A percentile compares a stretch with the other conserved stretches of the same genome.
Evolutionary conservation across 2,797 vertebrate genomes (phyloP).

Genomic region (Microchirus variegatus): DNA sequence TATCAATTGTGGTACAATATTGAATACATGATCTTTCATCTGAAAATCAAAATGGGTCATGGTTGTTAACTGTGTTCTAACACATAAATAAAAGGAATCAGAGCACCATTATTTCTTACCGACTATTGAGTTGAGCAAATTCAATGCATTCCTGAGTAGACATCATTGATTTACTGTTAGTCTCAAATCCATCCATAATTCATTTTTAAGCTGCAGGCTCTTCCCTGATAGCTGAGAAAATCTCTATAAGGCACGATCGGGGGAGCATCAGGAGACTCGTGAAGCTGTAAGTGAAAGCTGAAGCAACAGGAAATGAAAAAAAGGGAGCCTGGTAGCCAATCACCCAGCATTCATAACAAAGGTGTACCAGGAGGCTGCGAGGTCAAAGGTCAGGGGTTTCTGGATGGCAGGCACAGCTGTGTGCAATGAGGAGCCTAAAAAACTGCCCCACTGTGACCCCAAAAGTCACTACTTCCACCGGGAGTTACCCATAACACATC

Average conservation of each 20-base stretch:
- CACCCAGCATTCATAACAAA: slow-evolving; percentile 72
- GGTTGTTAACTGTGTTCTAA: slow-evolving; percentile 55
- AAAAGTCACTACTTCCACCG: slow-evolving; percentile 64
- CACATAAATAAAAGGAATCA: slow-evolving; percentile 57
- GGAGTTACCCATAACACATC: slow-evolving; percentile 80
- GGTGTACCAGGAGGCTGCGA: slow-evolving; percentile 62
- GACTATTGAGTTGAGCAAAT: slow-evolving; percentile 60
- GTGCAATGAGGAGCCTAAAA: slow-evolving; percentile 76
- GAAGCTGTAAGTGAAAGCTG: slow-evolving; percentile 56
- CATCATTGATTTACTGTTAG: slow-evolving; percentile 74
- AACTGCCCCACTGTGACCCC: slow-evolving; percentile 71
- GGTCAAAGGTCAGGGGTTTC: slow-evolving; percentile 75
- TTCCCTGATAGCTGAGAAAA: slow-evolving; percentile 65
- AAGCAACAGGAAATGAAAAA: slow-evolving; percentile 77
- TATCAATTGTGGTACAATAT: slow-evolving; percentile 25
- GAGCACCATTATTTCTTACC: slow-evolving; percentile 49
- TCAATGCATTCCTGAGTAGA: slow-evolving; percentile 63
- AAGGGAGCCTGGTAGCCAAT: slow-evolving; percentile 74
- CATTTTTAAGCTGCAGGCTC: slow-evolving; percentile 67
- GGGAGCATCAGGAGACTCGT: slow-evolving; percentile 42
- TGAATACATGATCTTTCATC: slow-evolving; percentile 61
- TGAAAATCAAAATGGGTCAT: slow-evolving; percentile 55
- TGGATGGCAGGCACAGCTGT: slow-evolving; percentile 77
- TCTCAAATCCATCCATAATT: slow-evolving; percentile 72
- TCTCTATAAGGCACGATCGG: slow-evolving; percentile 51